Evolutionary conservation across 1,140 invertebrate species (phyloP).

Genomic region (Drosophila malerkotliana): DNA sequence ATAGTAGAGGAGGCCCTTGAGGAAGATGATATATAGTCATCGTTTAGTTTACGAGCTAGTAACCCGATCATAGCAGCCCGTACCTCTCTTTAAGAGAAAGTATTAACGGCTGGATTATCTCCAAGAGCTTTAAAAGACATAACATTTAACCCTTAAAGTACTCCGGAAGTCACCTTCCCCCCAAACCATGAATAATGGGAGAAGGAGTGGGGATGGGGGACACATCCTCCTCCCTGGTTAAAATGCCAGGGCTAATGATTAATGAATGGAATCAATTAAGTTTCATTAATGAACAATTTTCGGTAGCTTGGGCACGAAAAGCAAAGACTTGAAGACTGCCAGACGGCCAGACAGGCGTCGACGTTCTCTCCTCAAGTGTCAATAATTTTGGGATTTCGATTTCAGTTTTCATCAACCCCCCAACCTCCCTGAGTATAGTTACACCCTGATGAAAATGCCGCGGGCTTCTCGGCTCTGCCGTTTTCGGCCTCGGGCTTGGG

Average conservation of each 20-base stretch:
- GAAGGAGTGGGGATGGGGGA: not conserved
- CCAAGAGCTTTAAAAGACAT: not conserved
- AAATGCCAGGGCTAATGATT: conserved; percentile 64
- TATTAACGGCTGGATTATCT: conserved; percentile 25
- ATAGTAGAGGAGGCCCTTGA: conserved; percentile 10
- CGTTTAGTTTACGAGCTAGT: conserved; percentile 62
- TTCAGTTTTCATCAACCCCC: conserved; percentile 9
- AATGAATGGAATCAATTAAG: conserved; percentile 83
- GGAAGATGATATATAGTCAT: conserved; percentile 58
- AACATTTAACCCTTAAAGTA: conserved; percentile 15
- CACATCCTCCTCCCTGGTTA: conserved; percentile 18
- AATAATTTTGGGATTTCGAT: conserved; percentile 72
- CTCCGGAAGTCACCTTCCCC: conserved; percentile 29
- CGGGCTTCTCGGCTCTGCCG: conserved; percentile 9
- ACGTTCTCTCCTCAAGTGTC: conserved; percentile 75
- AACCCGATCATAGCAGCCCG: conserved; percentile 55
- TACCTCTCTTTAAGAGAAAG: conserved; percentile 44
- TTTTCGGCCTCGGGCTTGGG: conserved; percentile 13
- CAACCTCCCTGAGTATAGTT: not conserved
- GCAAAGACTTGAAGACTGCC: conserved; percentile 28
- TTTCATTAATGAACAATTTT: conserved; percentile 83
- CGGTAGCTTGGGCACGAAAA: conserved; percentile 52
- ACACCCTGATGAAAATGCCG: conserved; percentile 25
- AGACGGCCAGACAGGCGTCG: conserved; percentile 13
- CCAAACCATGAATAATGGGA: not conserved